Conservation (phyloP, 2,888 invertebrate species). For the Meandrusa payeni region DNA sequence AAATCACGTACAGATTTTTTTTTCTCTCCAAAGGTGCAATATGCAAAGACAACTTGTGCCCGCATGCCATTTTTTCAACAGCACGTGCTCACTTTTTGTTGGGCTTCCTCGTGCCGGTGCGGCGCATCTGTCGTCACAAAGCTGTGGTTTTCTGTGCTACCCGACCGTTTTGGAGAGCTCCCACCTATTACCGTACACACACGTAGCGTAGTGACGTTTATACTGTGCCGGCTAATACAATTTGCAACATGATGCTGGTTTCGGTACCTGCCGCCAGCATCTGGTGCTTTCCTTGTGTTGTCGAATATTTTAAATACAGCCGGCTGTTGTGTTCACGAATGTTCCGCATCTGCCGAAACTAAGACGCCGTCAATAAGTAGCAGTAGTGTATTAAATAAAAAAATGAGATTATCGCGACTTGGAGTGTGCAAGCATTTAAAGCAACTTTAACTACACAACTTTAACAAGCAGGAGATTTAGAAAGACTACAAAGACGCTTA, state of each 20-base stretch:
- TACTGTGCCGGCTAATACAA: slow-evolving; percentile 46
- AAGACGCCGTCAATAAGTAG: slow-evolving; percentile 22
- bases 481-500: no score
- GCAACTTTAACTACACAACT: no score
- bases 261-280: slow-evolving; percentile 69
- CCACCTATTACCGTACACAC: no score
- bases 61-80: slow-evolving; percentile 73
- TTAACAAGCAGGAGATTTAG: no score
- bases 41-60: slow-evolving; percentile 70
- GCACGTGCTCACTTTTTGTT: slow-evolving; percentile 73
- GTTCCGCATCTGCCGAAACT: slow-evolving; percentile 30
- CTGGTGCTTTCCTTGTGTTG: slow-evolving; percentile 68
- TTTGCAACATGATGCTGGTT: slow-evolving; percentile 74
- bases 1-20: slow-evolving; percentile 55
- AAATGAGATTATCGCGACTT: slow-evolving; percentile 6
- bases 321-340: slow-evolving; percentile 29
- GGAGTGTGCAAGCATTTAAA: background rate
- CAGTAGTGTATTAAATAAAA: slow-evolving; percentile 19
- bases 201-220: no score
- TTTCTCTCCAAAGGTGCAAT: slow-evolving; percentile 54
- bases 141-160: slow-evolving; percentile 64
- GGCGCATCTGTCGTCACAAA: slow-evolving; percentile 70
- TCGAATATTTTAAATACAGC: slow-evolving; percentile 60
- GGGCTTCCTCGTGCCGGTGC: slow-evolving; percentile 64
- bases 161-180: slow-evolving; percentile 37